Evolutionary conservation across 2,113 vertebrate species (phyloP).

Genomic region (Ptyas mucosa): DNA sequence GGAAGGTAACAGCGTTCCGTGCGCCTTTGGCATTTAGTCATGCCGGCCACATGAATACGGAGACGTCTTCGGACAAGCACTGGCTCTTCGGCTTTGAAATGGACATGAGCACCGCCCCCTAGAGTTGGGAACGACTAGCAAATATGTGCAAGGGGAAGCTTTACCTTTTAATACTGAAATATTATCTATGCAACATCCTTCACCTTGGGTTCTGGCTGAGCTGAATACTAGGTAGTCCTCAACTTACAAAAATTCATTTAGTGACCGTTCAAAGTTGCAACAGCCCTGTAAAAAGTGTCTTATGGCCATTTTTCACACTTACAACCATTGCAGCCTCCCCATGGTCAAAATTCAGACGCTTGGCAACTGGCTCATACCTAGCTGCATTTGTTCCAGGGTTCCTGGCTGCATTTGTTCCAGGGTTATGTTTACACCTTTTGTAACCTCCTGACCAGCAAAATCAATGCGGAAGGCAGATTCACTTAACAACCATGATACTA

Average conservation of each 20-base stretch:
- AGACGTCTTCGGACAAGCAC: too few relatives aligned
- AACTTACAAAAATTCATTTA: not conserved
- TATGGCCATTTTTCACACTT: not conserved
- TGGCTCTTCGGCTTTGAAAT: too few relatives aligned
- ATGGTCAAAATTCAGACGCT: not conserved
- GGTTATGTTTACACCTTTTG: not conserved
- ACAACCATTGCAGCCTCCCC: not conserved
- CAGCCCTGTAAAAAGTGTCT: not conserved
- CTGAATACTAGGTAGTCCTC: not conserved
- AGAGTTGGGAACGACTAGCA: too few relatives aligned
- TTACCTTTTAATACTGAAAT: not conserved
- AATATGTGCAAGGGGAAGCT: too few relatives aligned
- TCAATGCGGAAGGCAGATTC: not conserved
- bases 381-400: not conserved
- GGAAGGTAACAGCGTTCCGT: too few relatives aligned
- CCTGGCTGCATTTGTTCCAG: not conserved
- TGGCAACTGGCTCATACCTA: not conserved
- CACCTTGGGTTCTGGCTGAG: conserved; percentile 1
- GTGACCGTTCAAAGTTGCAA: not conserved
- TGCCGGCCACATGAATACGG: too few relatives aligned
- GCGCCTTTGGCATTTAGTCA: too few relatives aligned
- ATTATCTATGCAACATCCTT: conserved; percentile 8
- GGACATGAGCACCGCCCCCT: too few relatives aligned
- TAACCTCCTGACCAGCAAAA: not conserved
- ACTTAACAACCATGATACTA: not conserved